These are phyloP conservation scores for Darevskia mixta DNA, from an alignment of 2,797 vertebrate species.

Conservation along the genomic window DNA sequence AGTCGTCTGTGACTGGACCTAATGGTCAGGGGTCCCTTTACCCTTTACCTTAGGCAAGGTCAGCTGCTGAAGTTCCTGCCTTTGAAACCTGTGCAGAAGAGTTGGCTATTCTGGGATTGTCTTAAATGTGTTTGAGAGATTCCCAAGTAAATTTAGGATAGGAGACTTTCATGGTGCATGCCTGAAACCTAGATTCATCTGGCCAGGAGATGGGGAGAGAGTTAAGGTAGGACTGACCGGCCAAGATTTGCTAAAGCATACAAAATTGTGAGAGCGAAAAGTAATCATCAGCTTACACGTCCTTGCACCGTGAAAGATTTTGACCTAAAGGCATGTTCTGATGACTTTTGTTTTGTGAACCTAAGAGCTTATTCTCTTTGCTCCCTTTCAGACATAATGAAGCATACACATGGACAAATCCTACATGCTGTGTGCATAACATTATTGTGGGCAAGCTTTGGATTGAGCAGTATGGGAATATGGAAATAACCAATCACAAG, in stretches of 20 bases:
- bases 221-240: neutral
- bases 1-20: no score
- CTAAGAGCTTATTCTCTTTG: neutral
- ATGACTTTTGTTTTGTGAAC: neutral
- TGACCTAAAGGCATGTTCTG: neutral
- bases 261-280: neutral
- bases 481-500: conserved; percentile 98
- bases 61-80: neutral
- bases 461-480: conserved; percentile 97
- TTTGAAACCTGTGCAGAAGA: neutral
- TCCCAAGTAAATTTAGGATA: neutral
- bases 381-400: conserved; percentile 86
- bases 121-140: neutral
- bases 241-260: neutral
- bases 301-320: neutral
- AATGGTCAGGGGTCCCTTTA: no score
- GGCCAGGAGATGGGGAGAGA: neutral
- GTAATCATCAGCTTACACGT: neutral
- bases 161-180: neutral
- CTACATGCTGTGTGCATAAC: conserved; percentile 97
- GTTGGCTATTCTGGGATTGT: neutral
- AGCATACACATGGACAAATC: conserved; percentile 98
- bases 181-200: neutral
- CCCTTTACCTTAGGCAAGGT: neutral
- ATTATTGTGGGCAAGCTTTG: conserved; percentile 98